Evolutionary conservation across 2,113 vertebrate species (phyloP), one percentile per base, ranked within the genome.

Genomic region (Marmota flaviventris): DNA sequence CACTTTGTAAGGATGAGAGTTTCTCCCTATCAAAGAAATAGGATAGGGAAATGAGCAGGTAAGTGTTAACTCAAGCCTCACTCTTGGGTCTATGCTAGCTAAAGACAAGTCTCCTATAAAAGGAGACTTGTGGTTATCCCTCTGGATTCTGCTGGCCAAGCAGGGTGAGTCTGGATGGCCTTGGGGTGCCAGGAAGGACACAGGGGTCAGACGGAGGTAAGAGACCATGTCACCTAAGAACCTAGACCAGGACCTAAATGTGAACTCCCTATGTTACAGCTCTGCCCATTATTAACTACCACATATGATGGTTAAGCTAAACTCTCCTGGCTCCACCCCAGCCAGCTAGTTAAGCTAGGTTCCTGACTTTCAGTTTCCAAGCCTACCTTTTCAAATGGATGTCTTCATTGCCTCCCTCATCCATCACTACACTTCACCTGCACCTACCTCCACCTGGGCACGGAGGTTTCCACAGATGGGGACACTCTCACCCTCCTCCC

Each of bases 201-300:
- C n/a, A 51, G 37, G 13, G 13, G 4, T 9, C 39, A 85, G 20
- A 29, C n/a, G 8, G 34, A 70, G 4, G 34, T 29, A 63, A 65
- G 4, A 20, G 17, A 37, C n/a, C 16, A 25, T 77, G 34, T 69
- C 89, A 76, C 51, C 42, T 48, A 65, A 32, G 63, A 83, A 69
- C 29, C 42, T 42, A 24, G 3, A 56, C 16, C 51, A 67, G n/a
- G 58, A 32, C 17, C 29, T 53, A 51, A 6, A 34, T 32, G 34
- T 61, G 37, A 79, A 16, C 2, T 18, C n/a, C 63, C 24, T 37
- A 24, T 27, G 25, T 45, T 61, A 4, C 13, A 2, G 3, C 18
- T 69, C 51, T 79, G 22, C 65, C 22, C 0, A 0, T 11, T 0
- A 0, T 10, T 25, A 20, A 53, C 53, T 22, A 37, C 32, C n/a